Conservation (phyloP, 2,113 vertebrate species). For the Spilogale gracilis region DNA sequence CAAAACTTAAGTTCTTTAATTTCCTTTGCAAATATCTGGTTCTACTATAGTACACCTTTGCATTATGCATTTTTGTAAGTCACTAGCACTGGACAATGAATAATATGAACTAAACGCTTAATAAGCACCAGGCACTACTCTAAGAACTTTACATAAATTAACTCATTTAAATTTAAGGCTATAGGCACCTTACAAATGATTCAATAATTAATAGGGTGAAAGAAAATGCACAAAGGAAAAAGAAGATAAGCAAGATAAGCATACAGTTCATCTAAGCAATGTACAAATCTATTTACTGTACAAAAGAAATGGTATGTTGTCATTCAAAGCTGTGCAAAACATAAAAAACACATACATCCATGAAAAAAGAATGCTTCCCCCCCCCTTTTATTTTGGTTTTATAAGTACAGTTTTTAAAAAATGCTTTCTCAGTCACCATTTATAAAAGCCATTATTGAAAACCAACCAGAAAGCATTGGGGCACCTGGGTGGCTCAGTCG, state of each 20-base stretch:
- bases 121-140: background rate
- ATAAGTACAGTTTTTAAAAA: background rate
- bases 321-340: background rate
- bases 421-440: background rate
- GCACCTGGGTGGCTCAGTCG: no score
- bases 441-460: background rate
- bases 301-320: background rate
- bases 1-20: conserved; percentile 26
- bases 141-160: background rate
- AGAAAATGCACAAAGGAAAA: conserved; percentile 46
- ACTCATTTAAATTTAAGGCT: background rate
- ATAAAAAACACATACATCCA: background rate
- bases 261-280: conserved; percentile 17
- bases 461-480: background rate
- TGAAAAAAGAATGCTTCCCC: background rate
- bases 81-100: background rate
- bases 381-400: background rate
- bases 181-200: conserved; percentile 25
- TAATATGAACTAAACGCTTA: conserved; percentile 15
- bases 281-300: conserved; percentile 26
- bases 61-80: background rate
- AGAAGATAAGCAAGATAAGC: background rate
- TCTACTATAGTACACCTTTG: background rate
- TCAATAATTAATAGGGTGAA: background rate
- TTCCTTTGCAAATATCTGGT: conserved; percentile 33